Evolutionary conservation across 37 sponge, comb jelly and placozoan genomes (phyloP).

Genomic region (Theonella swinhoei): DNA sequence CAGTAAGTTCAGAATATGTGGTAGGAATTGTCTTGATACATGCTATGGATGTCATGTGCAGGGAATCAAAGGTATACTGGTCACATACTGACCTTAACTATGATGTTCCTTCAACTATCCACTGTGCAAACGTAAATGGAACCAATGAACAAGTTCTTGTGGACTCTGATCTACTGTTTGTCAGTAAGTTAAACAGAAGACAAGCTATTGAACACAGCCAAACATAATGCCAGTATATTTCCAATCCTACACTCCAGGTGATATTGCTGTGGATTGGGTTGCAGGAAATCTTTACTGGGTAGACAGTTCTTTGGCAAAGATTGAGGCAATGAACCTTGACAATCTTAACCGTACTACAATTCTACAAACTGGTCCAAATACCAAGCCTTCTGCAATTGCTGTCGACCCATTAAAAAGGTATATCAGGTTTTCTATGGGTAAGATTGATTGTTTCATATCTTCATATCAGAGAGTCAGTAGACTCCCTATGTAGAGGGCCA

Average conservation of each 20-base stretch:
- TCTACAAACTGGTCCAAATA: constrained; percentile 11
- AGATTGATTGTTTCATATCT: too few relatives aligned
- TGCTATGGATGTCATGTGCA: too few relatives aligned
- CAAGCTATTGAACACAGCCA: neutral
- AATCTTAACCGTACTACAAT: neutral
- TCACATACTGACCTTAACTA: neutral
- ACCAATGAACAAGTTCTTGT: neutral
- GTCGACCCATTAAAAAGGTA: constrained; percentile 26
- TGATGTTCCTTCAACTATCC: neutral
- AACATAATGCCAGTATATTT: too few relatives aligned
- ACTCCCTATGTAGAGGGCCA: too few relatives aligned
- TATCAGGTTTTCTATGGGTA: too few relatives aligned
- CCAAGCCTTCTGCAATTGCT: constrained; percentile 26
- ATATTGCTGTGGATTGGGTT: constrained; percentile 79
- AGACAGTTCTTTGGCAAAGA: constrained; percentile 22
- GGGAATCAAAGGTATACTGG: neutral
- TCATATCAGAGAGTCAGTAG: too few relatives aligned
- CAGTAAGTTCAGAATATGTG: too few relatives aligned
- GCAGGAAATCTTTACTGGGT: constrained; percentile 75
- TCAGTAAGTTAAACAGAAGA: neutral
- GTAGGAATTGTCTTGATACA: too few relatives aligned
- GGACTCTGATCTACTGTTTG: neutral
- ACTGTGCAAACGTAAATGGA: neutral
- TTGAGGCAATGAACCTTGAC: constrained; percentile 39
- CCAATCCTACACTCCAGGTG: constrained; percentile 66